Percentiles rank a stretch among this genome's conserved stretches.
Evolutionary conservation across 2,888 invertebrate species (phyloP).

Genomic region (Heteromurus nitidus): DNA sequence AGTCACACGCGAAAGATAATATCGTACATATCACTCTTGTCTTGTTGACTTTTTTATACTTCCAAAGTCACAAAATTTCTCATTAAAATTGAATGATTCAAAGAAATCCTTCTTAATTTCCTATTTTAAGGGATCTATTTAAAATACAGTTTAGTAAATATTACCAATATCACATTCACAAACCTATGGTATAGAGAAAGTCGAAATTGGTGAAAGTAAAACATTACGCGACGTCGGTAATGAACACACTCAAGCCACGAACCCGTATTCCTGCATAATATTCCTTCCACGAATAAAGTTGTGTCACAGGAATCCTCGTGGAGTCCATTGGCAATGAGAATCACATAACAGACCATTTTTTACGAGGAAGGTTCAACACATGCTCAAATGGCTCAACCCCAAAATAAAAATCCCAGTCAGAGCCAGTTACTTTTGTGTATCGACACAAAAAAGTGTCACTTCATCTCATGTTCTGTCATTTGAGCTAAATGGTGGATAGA

Average conservation of each 20-base stretch:
- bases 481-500: too few species aligned
- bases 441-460: conserved; percentile 37
- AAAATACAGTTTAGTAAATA: background rate
- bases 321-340: conserved; percentile 58
- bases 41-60: too few species aligned
- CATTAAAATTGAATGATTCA: background rate
- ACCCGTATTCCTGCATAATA: background rate
- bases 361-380: conserved; percentile 2
- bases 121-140: background rate
- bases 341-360: conserved; percentile 6
- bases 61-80: too few species aligned
- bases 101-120: background rate
- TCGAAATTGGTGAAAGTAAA: too few species aligned
- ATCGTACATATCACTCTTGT: too few species aligned
- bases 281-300: too few species aligned
- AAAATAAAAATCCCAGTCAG: conserved; percentile 38
- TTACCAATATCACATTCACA: too few species aligned
- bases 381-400: conserved; percentile 21
- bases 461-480: background rate
- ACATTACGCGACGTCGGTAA: too few species aligned
- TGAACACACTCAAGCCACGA: background rate
- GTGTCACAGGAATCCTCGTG: too few species aligned
- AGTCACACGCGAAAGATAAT: too few species aligned
- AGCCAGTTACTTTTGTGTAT: conserved; percentile 9
- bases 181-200: too few species aligned